Evolutionary conservation across 2,113 vertebrate genomes (phyloP).

Genomic region (Hydrolagus affinis): DNA sequence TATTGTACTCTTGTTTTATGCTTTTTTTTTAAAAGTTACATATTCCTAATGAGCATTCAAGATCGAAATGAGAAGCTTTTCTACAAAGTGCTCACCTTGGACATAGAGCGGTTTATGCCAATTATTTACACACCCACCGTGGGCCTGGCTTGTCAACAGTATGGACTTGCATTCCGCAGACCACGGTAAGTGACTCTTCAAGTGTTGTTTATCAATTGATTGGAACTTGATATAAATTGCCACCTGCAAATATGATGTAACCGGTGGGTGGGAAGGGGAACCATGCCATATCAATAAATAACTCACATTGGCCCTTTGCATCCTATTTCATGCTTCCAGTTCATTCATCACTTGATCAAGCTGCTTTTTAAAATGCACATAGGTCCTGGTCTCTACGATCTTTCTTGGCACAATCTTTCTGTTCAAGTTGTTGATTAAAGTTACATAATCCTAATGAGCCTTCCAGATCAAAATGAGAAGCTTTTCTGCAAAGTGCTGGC

Average conservation of each 20-base stretch:
- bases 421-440: conserved; percentile 51
- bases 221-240: too few relatives aligned
- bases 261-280: too few relatives aligned
- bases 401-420: too few relatives aligned
- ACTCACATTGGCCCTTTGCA: too few relatives aligned
- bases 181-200: conserved; percentile 73
- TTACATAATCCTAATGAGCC: conserved; percentile 87
- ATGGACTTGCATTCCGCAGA: conserved; percentile 79
- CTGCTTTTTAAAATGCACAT: too few relatives aligned
- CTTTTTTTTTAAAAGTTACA: conserved; percentile 65
- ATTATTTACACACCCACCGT: conserved; percentile 94
- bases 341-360: too few relatives aligned
- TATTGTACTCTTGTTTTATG: background rate
- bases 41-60: conserved; percentile 90
- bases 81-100: conserved; percentile 75
- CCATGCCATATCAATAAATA: too few relatives aligned
- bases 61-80: conserved; percentile 93
- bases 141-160: conserved; percentile 88
- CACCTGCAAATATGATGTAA: too few relatives aligned
- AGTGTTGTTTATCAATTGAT: background rate
- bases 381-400: too few relatives aligned
- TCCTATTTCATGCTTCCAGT: too few relatives aligned
- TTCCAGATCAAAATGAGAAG: conserved; percentile 91
- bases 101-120: conserved; percentile 91
- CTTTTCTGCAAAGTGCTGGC: conserved; percentile 83